Evolutionary conservation across 2,797 vertebrate genomes (phyloP), one percentile per base, ranked within the genome.

Genomic region (Anableps anableps): DNA sequence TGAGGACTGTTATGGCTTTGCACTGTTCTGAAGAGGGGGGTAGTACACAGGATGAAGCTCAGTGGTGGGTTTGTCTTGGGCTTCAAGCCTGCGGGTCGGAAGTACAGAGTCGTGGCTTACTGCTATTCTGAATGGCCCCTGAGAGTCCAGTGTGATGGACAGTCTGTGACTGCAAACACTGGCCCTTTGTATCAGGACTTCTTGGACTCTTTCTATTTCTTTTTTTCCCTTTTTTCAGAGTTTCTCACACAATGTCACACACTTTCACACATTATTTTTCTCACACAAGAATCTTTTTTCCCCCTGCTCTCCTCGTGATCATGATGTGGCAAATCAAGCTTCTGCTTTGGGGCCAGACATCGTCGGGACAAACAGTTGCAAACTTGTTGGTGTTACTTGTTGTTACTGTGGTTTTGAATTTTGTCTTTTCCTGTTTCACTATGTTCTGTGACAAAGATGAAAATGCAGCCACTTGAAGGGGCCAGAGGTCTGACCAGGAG

Each of bases 81-180:
- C 87, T 87, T 89, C 80, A 83, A 84, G 90, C 83, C 90, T 81
- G 80, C 66, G 68, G 76, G 87, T 91, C 94, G 94, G 95, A 96
- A 93, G 91, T 88, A 82, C 77, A 26, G 74, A 83, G 71, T 79
- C 45, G 83, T 83, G 90, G 88, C 89, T 90, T 88, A 89, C 86
- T 86, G 88, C 86, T 75, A 72, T 76, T 92, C 85, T 95, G 90
- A 94, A 92, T 91, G 90, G 91, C 80, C 86, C 88, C 90, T 80
- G 91, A 93, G 92, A 93, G 92, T 89, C 91, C 86, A 85, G 83
- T 77, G 91, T 92, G 93, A 94, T 92, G 91, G 93, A 92, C 91
- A 93, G 86, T 88, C 87, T 72, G n/a, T 79, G 77, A 75, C 85
- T 82, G 77, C 76, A 92, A 88, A 95, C 94, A 96, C 90, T 95